Evolutionary conservation across 2,797 vertebrate species (phyloP).

Genomic region (Myotis pilosus): DNA sequence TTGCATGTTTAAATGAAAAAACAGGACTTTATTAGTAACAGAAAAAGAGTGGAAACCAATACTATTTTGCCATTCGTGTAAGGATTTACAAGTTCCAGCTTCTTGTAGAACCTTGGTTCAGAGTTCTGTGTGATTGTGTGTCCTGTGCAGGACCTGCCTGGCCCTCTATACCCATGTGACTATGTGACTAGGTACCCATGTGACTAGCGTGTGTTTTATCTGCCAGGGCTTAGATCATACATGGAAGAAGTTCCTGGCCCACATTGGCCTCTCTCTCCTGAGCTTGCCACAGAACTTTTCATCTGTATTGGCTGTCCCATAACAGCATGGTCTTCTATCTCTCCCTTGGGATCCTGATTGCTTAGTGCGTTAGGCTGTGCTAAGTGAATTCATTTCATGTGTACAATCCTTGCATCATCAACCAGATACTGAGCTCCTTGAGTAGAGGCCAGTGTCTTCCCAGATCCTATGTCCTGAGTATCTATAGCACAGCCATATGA

Average conservation of each 20-base stretch:
- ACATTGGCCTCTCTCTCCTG: background rate
- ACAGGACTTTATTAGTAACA: background rate
- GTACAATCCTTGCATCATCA: background rate
- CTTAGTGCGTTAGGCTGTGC: background rate
- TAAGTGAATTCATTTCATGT: background rate
- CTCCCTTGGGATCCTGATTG: background rate
- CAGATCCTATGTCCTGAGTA: background rate
- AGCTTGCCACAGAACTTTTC: background rate
- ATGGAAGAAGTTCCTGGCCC: background rate
- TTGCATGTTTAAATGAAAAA: background rate
- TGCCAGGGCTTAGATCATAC: background rate
- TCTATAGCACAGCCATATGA: background rate
- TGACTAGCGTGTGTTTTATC: background rate
- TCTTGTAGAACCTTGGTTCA: background rate
- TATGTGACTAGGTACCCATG: background rate
- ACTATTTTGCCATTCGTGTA: background rate
- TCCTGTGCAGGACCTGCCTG: too few relatives aligned
- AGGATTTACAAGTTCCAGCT: background rate
- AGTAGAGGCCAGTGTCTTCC: background rate
- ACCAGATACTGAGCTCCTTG: background rate
- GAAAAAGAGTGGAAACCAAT: background rate
- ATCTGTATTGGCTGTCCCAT: background rate
- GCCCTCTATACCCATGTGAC: background rate
- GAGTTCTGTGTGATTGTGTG: background rate
- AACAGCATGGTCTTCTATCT: background rate